Evolutionary conservation across 1,140 invertebrate species (phyloP), one percentile per base, ranked within the genome.

Genomic region (Rhopalosiphum maidis): DNA sequence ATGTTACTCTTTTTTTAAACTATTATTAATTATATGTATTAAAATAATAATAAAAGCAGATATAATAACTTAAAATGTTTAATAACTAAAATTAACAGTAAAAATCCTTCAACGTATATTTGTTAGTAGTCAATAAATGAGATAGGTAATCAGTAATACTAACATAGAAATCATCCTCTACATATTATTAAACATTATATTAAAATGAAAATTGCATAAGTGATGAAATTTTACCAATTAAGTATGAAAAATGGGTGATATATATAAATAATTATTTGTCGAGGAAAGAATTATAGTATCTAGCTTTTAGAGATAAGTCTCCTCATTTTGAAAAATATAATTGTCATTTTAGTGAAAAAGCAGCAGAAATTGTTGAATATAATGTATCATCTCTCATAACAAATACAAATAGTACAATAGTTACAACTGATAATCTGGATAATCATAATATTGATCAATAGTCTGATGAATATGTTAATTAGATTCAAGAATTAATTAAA

Each of bases 1-100:
- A 51, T 43, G 41, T 23, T 25, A 85, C 22, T 41, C 37, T 43
- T 85, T n/a, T 88, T 88, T 88, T 9, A n/a, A n/a, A 88, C 51
- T 7, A 48, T 48, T 37, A 37, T 37, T 37, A 37, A 37, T 37
- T 37, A 37, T 37, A 37, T 37, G 1, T 37, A 37, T 37, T 37
- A 88, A n/a, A 87, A 88, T 51, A 48, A 48, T n/a, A n/a, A 88
- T 30, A 86, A 37, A 37, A 87, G 18, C 8, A 88, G 48, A 88
- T 48, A 48, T 48, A 48, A 48, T 41, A 37, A 30, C 43, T 30
- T 86, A 30, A 48, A 48, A 46, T n/a, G 8, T 9, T 48, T 7
- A 48, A 21, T 0, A 48, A 48, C 30, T 86, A 25, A 4, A 87
- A 25, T 87, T 23, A 22, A 88, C 35, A 77, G 22, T 46, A 35